Conservation (phyloP, 2,888 invertebrate species). For the Onchidella celtica region DNA sequence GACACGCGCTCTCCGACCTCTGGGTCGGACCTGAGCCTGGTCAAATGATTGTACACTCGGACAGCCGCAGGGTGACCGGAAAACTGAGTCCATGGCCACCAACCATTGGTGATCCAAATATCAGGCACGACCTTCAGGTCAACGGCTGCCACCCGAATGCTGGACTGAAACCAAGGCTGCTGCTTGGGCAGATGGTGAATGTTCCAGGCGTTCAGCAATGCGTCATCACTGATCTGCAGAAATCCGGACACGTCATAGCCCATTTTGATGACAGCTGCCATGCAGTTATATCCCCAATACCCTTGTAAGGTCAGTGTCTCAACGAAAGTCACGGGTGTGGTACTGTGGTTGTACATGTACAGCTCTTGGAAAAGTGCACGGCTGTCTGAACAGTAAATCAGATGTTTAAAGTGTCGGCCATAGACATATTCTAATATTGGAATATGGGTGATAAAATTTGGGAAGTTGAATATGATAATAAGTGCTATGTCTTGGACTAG, state of each 20-base stretch:
- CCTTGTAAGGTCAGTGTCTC: conserved; percentile 13
- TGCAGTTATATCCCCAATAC: conserved; percentile 35
- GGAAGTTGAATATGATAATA: conserved; percentile 35
- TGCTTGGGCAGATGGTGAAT: conserved; percentile 24
- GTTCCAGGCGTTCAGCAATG: conserved; percentile 49
- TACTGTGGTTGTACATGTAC: too few species aligned
- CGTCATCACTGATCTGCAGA: conserved; percentile 45
- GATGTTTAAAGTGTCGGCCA: conserved; percentile 33
- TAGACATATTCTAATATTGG: conserved; percentile 25
- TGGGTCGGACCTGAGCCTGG: neutral
- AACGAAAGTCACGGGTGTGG: conserved; percentile 22
- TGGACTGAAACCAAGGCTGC: conserved; percentile 41
- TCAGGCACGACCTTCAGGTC: conserved; percentile 20
- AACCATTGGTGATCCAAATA: conserved; percentile 21
- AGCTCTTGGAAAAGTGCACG: neutral
- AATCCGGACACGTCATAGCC: conserved; percentile 43
- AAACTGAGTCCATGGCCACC: conserved; percentile 47
- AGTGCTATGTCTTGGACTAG: conserved; percentile 31
- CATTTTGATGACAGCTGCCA: conserved; percentile 43
- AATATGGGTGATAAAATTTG: neutral
- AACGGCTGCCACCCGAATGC: conserved; percentile 13
- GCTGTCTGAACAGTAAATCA: conserved; percentile 35
- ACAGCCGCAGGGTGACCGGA: neutral
- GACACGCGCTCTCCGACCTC: neutral
- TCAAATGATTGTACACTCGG: neutral